Evolutionary conservation across 2,888 invertebrate genomes (phyloP), one percentile per base, ranked within the genome.

Genomic region (Agonopterix subpropinquella): DNA sequence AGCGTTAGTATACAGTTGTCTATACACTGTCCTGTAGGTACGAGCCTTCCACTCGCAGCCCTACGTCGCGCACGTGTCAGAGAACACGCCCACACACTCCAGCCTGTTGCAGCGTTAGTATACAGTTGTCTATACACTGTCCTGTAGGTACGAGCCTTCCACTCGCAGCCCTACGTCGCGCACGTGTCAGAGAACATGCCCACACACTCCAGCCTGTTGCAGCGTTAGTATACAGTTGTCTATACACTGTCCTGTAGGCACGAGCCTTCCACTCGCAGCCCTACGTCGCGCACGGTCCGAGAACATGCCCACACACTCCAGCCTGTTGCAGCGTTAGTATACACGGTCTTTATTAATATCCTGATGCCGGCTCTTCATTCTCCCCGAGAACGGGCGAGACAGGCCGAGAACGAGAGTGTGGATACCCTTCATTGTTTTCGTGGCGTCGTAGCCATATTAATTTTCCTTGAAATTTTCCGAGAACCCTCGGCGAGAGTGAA

Each of bases 11-110:
- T 15, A 15, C 15, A 15, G 15, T 15, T 15, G 15, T 15, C 15
- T 15, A 15, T 15, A 15, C 15, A 15, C 3, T n/a, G n/a, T n/a
- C n/a, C n/a, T n/a, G n/a, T n/a, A n/a, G n/a, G n/a, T n/a, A n/a
- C n/a, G n/a, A n/a, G n/a, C 90, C 58, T 97, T 98, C 78, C 96
- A 97, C 77, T 95, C 94, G 66, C 92, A 91, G 68, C 93, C 94
- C 1, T 98, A 97, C 81, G 90, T 91, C 50, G 86, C 95, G 18
- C 90, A 90, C 56, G 84, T 97, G 10, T 95, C 95, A 0, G 98
- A 98, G 80, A 96, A 96, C 80, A 90, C 94, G 41, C 92, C 93
- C 53, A 94, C 94, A 68, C 94, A 95, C 43, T 91, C 94, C 28
- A 91, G 92, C 28, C 90, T 96, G 52, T 74, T 96, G 46, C 95